phyloP scores from a whole-genome alignment of 2,113 vertebrate genomes.

The Pelecanus crispus region DNA sequence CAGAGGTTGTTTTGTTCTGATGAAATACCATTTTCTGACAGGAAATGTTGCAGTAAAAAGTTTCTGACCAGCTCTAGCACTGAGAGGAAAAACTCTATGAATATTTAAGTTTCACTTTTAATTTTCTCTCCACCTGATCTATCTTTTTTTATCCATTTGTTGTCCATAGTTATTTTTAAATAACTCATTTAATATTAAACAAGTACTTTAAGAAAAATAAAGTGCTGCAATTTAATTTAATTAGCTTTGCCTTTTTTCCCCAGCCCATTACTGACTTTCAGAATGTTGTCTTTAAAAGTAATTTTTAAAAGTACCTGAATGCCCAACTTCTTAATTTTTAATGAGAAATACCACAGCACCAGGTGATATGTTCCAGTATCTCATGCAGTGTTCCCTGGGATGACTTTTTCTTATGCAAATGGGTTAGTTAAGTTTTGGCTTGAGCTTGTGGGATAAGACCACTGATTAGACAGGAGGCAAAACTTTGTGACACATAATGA shows the following conservation, averaged over 20 bases:
- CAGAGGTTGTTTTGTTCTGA: background rate
- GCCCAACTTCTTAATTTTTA: background rate
- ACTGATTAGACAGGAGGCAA: background rate
- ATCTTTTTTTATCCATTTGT: background rate
- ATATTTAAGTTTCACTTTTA: constrained; percentile 2
- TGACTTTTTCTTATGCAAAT: background rate
- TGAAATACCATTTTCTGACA: background rate
- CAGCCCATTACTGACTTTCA: background rate
- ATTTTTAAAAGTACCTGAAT: background rate
- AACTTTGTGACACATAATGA: background rate
- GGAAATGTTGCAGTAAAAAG: background rate
- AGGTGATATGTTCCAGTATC: background rate
- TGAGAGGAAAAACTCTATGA: background rate
- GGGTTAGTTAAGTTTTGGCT: background rate
- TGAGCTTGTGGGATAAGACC: background rate
- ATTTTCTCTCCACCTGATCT: constrained; percentile 32
- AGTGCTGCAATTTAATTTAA: constrained; percentile 12
- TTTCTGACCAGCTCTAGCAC: background rate
- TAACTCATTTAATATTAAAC: constrained; percentile 47
- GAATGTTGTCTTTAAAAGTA: background rate
- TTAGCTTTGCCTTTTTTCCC: background rate
- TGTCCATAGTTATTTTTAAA: constrained; percentile 40
- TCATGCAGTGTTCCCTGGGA: background rate
- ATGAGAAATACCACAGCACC: background rate
- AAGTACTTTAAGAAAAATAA: constrained; percentile 3